Conservation (phyloP, 35 echinoderm and acorn worm species). For the Heliocidaris erythrogramma region DNA sequence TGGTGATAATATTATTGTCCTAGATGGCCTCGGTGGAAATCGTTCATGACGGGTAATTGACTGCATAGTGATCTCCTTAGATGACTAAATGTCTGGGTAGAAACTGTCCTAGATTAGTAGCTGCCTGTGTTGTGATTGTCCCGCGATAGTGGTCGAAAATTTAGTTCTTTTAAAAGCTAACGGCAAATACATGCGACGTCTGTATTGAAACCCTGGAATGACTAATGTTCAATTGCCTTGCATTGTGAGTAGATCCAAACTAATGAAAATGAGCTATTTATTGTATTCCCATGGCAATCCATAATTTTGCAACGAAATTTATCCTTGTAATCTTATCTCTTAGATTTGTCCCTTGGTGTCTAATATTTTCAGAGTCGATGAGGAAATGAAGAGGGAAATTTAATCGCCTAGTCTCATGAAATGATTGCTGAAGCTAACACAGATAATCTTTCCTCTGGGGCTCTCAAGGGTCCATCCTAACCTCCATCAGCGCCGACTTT, state of each 20-base stretch:
- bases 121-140: too few species aligned
- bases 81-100: too few species aligned
- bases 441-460: background rate
- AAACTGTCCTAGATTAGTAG: too few species aligned
- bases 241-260: background rate
- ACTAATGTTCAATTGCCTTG: background rate
- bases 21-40: too few species aligned
- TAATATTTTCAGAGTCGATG: background rate
- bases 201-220: too few species aligned
- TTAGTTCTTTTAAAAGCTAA: too few species aligned
- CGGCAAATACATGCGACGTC: too few species aligned
- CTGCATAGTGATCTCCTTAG: too few species aligned
- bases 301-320: background rate
- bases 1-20: too few species aligned
- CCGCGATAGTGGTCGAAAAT: too few species aligned
- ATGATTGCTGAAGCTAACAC: background rate
- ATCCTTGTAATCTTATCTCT: background rate
- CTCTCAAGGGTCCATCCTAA: background rate
- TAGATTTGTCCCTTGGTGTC: background rate
- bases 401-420: background rate
- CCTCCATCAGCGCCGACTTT: background rate
- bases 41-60: too few species aligned
- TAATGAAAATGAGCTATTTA: background rate
- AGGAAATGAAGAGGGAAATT: background rate
- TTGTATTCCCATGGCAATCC: background rate